phyloP scores from a whole-genome alignment of 2,113 vertebrate genomes.

The Grallaria varia region DNA sequence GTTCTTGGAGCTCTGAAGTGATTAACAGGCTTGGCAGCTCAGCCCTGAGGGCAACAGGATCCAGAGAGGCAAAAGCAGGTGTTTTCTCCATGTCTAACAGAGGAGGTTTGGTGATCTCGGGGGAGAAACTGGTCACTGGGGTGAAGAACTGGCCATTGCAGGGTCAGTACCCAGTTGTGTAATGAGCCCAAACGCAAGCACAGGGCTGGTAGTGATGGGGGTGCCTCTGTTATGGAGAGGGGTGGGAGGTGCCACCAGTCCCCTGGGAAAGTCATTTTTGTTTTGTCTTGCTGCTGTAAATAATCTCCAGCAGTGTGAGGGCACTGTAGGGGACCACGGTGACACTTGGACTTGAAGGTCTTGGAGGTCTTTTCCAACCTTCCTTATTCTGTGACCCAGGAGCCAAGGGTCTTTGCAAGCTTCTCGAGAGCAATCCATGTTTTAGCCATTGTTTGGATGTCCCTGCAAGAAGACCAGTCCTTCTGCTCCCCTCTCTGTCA shows the following conservation, averaged over 20 bases:
- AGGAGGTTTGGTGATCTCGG: accelerated
- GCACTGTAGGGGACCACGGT: background rate
- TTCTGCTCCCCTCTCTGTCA: background rate
- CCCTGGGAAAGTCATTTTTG: background rate
- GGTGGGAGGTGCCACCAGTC: background rate
- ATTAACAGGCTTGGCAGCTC: conserved; percentile 2
- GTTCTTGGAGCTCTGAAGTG: conserved; percentile 32
- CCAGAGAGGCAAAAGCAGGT: background rate
- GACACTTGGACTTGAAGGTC: background rate
- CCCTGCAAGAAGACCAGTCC: background rate
- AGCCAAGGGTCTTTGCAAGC: background rate
- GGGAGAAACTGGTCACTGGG: background rate
- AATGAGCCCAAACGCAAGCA: background rate
- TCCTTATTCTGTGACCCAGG: background rate
- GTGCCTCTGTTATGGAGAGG: background rate
- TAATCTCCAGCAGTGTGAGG: too few relatives aligned
- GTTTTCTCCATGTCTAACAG: background rate
- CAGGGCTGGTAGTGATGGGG: background rate
- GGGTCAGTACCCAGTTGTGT: background rate
- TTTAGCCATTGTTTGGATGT: background rate
- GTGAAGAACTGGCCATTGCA: background rate
- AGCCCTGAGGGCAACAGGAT: background rate
- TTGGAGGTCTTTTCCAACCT: background rate
- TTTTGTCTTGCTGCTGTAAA: background rate
- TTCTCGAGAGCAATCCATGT: background rate